phyloP scores from a whole-genome alignment of 2,113 vertebrate species.

The Montifringilla adamsi region DNA sequence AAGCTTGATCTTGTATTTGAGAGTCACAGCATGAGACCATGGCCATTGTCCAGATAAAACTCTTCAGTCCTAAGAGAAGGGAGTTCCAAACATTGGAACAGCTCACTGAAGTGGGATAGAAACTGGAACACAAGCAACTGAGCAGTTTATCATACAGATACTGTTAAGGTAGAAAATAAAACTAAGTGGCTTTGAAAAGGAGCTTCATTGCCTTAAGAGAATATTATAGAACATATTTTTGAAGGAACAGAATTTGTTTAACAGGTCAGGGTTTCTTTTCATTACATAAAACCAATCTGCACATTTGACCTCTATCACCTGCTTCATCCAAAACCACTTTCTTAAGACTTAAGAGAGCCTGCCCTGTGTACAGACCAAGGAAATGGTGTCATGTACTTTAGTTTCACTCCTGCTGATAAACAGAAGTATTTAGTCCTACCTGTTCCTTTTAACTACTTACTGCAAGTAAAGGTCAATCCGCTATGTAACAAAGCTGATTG shows the following conservation, averaged over 20 bases:
- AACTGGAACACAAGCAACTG: not conserved
- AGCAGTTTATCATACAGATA: not conserved
- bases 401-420: not conserved
- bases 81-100: not conserved
- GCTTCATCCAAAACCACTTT: not conserved
- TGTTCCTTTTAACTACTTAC: not conserved
- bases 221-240: not conserved
- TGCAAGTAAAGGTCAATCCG: not conserved
- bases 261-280: not conserved
- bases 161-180: not conserved
- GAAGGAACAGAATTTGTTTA: not conserved
- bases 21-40: not conserved
- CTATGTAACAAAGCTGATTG: not conserved
- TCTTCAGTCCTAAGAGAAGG: not conserved
- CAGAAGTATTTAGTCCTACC: not conserved
- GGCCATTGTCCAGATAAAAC: not conserved
- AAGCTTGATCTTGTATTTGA: not conserved
- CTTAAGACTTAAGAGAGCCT: not conserved
- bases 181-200: not conserved
- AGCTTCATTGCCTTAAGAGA: not conserved
- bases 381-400: not conserved
- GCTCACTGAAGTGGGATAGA: not conserved
- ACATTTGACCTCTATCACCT: not conserved
- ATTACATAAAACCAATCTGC: not conserved
- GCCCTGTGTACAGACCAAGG: not conserved